Evolutionary conservation across 2,888 invertebrate species (phyloP).

Genomic region (Chloroclystis v-ata): DNA sequence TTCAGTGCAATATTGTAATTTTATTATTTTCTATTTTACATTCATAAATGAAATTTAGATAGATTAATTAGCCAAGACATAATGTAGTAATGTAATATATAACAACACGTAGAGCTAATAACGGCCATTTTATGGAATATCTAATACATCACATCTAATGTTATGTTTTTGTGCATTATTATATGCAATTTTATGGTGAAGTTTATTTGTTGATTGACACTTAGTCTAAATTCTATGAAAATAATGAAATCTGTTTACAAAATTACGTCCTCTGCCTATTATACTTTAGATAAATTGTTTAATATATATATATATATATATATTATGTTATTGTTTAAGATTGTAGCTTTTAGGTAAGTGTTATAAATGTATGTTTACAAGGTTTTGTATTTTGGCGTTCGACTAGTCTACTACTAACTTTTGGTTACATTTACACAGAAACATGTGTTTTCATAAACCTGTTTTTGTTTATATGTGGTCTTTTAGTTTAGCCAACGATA

Average conservation of each 20-base stretch:
- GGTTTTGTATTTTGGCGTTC: slow-evolving; percentile 30
- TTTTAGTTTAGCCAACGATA: slow-evolving; percentile 42
- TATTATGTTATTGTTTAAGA: slow-evolving; percentile 30
- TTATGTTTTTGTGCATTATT: slow-evolving; percentile 18
- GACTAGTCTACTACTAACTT: slow-evolving; percentile 70
- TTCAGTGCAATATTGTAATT: too few relatives aligned
- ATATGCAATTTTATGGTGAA: slow-evolving; percentile 13
- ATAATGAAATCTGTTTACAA: not conserved
- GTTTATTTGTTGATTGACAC: slow-evolving; percentile 10
- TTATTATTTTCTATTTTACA: too few relatives aligned
- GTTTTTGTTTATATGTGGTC: slow-evolving; percentile 6
- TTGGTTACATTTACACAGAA: slow-evolving; percentile 14
- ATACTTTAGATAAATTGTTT: slow-evolving; percentile 15
- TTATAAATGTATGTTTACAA: slow-evolving; percentile 35
- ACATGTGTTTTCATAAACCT: slow-evolving; percentile 20
- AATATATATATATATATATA: slow-evolving; percentile 10
- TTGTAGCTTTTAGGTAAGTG: slow-evolving; percentile 44
- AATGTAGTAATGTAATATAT: too few relatives aligned
- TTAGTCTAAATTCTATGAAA: slow-evolving; percentile 8
- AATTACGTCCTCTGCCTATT: slow-evolving; percentile 9
- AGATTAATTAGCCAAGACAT: too few relatives aligned
- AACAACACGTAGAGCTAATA: not conserved
- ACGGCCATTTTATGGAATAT: slow-evolving; percentile 9
- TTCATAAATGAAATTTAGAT: too few relatives aligned
- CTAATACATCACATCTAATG: slow-evolving; percentile 5